These are phyloP conservation scores for Chionis minor DNA, from an alignment of 2,113 vertebrate genomes.

Conservation along the genomic window DNA sequence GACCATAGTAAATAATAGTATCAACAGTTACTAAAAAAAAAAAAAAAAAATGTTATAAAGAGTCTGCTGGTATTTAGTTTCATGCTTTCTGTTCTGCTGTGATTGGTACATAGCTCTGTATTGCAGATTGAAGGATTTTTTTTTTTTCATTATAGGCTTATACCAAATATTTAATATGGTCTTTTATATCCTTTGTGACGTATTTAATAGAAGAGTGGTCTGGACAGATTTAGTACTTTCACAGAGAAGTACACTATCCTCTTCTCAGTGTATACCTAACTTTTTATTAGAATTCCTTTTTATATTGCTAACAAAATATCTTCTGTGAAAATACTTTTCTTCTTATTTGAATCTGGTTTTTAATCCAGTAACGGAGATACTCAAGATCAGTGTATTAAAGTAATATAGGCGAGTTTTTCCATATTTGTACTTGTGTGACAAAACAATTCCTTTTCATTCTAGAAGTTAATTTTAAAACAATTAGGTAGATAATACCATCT, in stretches of 20 bases:
- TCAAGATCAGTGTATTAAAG: background rate
- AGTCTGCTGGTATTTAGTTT: background rate
- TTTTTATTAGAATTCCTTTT: background rate
- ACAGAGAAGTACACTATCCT: background rate
- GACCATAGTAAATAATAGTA: background rate
- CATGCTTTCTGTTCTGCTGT: background rate
- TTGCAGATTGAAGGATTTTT: background rate
- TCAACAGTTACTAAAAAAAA: background rate
- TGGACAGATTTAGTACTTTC: background rate
- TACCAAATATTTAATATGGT: background rate
- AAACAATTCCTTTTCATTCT: background rate
- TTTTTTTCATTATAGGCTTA: background rate
- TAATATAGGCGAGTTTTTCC: background rate
- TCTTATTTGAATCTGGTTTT: background rate
- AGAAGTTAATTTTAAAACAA: background rate
- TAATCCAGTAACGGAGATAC: background rate
- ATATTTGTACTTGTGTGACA: background rate
- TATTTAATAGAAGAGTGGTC: background rate
- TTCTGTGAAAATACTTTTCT: background rate
- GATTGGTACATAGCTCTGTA: background rate
- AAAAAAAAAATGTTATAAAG: background rate
- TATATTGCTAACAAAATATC: background rate
- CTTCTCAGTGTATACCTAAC: background rate
- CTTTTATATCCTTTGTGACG: background rate
- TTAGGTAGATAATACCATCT: background rate